These are phyloP conservation scores for Anser cygnoides DNA, from an alignment of 2,113 vertebrate species.

Conservation along the genomic window DNA sequence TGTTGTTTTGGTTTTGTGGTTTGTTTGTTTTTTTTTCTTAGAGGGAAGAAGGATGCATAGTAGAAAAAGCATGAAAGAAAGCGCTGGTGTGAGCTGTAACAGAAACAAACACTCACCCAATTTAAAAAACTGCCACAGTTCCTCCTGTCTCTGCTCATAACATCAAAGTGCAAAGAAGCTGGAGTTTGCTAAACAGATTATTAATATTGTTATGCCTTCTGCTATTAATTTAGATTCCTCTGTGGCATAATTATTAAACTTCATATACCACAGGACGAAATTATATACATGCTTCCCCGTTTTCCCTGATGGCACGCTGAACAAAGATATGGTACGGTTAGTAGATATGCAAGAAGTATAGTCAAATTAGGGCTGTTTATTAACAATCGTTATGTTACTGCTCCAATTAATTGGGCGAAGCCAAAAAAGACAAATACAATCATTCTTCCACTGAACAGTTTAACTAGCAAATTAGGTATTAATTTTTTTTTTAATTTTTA, in stretches of 20 bases:
- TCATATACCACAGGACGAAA: conserved; percentile 65
- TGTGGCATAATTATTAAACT: conserved; percentile 70
- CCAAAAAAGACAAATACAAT: conserved; percentile 73
- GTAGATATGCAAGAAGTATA: conserved; percentile 58
- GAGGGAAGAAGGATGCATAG: neutral
- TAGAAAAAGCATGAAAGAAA: conserved; percentile 47
- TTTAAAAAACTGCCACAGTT: conserved; percentile 36
- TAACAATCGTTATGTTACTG: conserved; percentile 56
- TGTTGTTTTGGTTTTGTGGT: neutral
- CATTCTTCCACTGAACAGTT: conserved; percentile 66
- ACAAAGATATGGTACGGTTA: conserved; percentile 38
- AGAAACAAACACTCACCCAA: neutral
- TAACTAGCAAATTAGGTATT: conserved; percentile 51
- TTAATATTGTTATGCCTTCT: conserved; percentile 64
- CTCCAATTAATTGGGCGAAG: conserved; percentile 73
- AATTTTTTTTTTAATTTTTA: neutral
- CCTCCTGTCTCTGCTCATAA: conserved; percentile 4
- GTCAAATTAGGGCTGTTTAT: conserved; percentile 50
- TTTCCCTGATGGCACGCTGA: conserved; percentile 61
- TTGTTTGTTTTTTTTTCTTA: neutral
- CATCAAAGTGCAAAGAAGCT: conserved; percentile 47
- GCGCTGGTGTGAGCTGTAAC: conserved; percentile 17
- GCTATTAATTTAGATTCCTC: conserved; percentile 68
- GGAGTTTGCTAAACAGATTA: conserved; percentile 69
- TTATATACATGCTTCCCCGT: conserved; percentile 50